These are phyloP conservation scores for Epinotia demarniana DNA, from an alignment of 2,888 invertebrate species.

Conservation along the genomic window DNA sequence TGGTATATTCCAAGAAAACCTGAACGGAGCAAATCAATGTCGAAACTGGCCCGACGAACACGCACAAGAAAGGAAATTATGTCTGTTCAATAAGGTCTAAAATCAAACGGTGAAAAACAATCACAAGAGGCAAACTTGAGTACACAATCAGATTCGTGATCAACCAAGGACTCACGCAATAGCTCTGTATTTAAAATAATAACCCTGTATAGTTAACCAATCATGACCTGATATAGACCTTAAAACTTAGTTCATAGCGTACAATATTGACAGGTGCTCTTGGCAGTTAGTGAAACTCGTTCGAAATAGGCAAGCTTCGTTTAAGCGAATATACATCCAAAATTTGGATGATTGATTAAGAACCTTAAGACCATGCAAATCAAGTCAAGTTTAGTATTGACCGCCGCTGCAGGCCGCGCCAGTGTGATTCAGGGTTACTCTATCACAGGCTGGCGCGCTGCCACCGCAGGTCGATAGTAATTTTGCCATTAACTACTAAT, in stretches of 20 bases:
- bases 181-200: constrained; percentile 25
- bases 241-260: not conserved
- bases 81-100: not conserved
- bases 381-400: too few relatives aligned
- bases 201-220: constrained; percentile 27
- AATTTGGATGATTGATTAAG: not conserved
- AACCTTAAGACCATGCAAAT: not conserved
- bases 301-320: constrained; percentile 20
- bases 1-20: constrained; percentile 21
- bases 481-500: too few relatives aligned
- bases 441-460: too few relatives aligned
- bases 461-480: too few relatives aligned
- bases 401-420: too few relatives aligned
- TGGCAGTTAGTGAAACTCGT: constrained; percentile 5
- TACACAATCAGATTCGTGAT: constrained; percentile 17
- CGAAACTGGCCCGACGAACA: not conserved
- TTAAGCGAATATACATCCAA: constrained; percentile 4
- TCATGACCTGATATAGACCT: not conserved
- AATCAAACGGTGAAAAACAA: not conserved
- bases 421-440: too few relatives aligned
- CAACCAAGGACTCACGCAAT: constrained; percentile 28
- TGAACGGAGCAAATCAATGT: not conserved
- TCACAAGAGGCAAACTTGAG: constrained; percentile 8
- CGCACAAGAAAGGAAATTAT: not conserved
- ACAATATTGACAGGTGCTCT: constrained; percentile 14